A percentile compares a stretch with the other conserved stretches of the same genome.
phyloP scores from a whole-genome alignment of 2,888 invertebrate species.

The Alsophila aescularia region DNA sequence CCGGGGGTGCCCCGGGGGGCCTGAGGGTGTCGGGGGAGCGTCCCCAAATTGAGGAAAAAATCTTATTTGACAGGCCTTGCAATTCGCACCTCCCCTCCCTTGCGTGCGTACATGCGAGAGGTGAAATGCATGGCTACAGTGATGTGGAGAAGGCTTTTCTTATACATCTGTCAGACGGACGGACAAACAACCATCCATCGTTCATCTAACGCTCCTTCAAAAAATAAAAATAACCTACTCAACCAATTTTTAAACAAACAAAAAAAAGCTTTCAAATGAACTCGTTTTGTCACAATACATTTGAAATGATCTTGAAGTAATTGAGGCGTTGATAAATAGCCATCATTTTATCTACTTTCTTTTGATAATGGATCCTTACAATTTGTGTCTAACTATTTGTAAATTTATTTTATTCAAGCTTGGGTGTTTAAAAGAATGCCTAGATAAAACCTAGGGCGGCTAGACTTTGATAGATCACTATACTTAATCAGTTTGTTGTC shows the following conservation, averaged over 20 bases:
- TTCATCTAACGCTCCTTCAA: no score
- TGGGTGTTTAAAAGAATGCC: not conserved
- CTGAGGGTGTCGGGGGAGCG: conserved; percentile 18
- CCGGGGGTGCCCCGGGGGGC: conserved; percentile 16
- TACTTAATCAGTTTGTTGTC: conserved; percentile 17
- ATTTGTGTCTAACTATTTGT: conserved; percentile 18
- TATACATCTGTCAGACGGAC: no score
- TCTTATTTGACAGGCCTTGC: conserved; percentile 77
- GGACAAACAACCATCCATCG: no score
- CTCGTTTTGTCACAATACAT: no score
- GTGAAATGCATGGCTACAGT: conserved; percentile 53
- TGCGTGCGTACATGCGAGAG: conserved; percentile 42
- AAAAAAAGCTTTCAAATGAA: no score
- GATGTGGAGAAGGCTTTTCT: conserved; percentile 44
- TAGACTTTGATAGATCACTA: conserved; percentile 19
- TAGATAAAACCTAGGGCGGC: conserved; percentile 13
- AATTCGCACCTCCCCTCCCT: conserved; percentile 67
- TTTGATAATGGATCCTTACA: conserved; percentile 15
- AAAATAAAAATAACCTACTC: no score
- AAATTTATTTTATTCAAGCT: conserved; percentile 16
- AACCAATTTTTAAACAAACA: no score
- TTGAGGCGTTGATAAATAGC: conserved; percentile 12
- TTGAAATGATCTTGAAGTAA: not conserved
- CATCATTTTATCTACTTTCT: conserved; percentile 6
- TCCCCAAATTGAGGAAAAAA: conserved; percentile 78